Conservation (phyloP, 1,140 invertebrate genomes). For the Diabrotica virgifera region DNA sequence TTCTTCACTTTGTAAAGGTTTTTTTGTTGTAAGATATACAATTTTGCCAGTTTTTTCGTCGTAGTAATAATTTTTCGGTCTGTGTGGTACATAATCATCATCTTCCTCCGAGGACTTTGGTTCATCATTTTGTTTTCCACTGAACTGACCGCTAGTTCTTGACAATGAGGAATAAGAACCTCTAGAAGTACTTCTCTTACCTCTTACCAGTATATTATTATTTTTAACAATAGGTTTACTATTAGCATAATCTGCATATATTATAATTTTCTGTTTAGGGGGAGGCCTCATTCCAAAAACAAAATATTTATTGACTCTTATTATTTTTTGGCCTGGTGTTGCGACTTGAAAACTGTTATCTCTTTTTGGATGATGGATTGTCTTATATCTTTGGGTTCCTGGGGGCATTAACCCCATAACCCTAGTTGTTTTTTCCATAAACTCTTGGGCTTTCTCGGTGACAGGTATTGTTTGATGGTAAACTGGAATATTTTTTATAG, state of each 20-base stretch:
- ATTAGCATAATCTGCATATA: conserved; percentile 34
- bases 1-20: conserved; percentile 27
- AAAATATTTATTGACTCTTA: conserved; percentile 30
- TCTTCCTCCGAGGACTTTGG: conserved; percentile 23
- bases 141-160: conserved; percentile 26
- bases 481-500: background rate
- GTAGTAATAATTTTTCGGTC: conserved; percentile 44
- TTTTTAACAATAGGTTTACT: conserved; percentile 15
- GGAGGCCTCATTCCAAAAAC: conserved; percentile 44
- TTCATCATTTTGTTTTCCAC: conserved; percentile 11
- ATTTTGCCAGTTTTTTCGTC: conserved; percentile 43
- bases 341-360: conserved; percentile 8
- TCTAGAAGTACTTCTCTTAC: conserved; percentile 26
- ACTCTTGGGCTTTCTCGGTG: conserved; percentile 17
- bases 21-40: conserved; percentile 35
- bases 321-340: conserved; percentile 13
- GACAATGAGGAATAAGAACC: conserved; percentile 31
- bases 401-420: conserved; percentile 34
- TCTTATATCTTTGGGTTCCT: conserved; percentile 28
- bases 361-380: conserved; percentile 24
- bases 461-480: background rate
- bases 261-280: conserved; percentile 28
- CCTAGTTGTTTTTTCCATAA: conserved; percentile 25
- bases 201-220: conserved; percentile 13
- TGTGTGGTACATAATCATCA: conserved; percentile 44